phyloP scores from a whole-genome alignment of 2,888 invertebrate species.

The Hypsopygia costalis region DNA sequence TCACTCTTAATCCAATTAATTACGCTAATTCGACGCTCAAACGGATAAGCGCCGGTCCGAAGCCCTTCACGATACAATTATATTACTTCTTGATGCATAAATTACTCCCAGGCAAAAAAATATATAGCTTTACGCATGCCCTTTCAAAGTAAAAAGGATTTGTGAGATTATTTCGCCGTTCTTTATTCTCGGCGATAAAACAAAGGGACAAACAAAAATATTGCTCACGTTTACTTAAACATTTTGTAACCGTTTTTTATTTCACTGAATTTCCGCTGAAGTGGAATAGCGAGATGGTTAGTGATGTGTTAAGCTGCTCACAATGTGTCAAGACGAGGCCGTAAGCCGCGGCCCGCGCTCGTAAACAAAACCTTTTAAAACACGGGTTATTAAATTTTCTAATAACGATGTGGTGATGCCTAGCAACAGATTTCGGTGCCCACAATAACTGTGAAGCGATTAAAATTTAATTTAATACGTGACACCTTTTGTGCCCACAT shows the following conservation, averaged over 20 bases:
- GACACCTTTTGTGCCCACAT: constrained; percentile 25
- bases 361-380: background rate
- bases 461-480: constrained; percentile 17
- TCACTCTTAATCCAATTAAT: constrained; percentile 9
- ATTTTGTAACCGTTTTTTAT: constrained; percentile 4
- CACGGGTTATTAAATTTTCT: constrained; percentile 6
- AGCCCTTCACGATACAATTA: constrained; percentile 5
- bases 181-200: background rate
- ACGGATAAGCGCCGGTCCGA: constrained; percentile 6
- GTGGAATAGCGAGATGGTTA: background rate
- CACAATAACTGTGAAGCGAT: constrained; percentile 12
- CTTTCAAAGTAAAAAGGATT: no score
- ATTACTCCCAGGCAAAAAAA: no score
- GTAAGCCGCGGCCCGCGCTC: background rate
- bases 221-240: background rate
- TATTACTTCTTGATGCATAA: background rate
- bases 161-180: background rate
- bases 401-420: constrained; percentile 1
- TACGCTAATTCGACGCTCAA: constrained; percentile 4
- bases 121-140: no score
- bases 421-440: background rate
- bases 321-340: background rate
- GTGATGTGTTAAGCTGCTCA: background rate
- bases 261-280: constrained; percentile 2
- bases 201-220: background rate